phyloP scores from a whole-genome alignment of 2,797 vertebrate species.

The Merluccius polli region DNA sequence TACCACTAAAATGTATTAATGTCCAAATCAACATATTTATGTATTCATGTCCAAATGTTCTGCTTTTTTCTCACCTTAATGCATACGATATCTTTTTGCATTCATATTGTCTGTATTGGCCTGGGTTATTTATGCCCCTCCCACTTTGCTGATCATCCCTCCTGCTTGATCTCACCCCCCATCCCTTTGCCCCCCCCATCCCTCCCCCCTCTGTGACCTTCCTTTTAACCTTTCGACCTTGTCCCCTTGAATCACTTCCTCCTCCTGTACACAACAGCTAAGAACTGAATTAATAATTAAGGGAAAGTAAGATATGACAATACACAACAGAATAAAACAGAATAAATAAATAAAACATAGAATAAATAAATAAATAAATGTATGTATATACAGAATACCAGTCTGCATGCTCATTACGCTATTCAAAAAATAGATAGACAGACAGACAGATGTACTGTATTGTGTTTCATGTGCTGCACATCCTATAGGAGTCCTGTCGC shows the following conservation, averaged over 20 bases:
- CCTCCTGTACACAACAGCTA: neutral
- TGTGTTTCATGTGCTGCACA: constrained; percentile 38
- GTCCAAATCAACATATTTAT: too few species aligned
- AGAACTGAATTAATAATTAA: neutral
- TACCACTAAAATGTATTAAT: too few species aligned
- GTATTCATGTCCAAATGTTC: neutral
- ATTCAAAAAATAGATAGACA: neutral
- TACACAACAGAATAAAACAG: neutral
- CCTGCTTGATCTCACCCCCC: constrained; percentile 30
- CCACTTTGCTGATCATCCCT: neutral
- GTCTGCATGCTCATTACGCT: neutral
- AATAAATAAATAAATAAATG: neutral
- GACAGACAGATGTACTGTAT: constrained; percentile 21
- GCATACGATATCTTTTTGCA: neutral
- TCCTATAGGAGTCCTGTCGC: constrained; percentile 44
- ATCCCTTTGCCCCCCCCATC: neutral
- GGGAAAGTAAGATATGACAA: neutral
- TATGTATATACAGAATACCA: neutral
- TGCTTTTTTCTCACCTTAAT: neutral
- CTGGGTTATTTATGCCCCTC: neutral
- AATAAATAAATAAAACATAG: neutral
- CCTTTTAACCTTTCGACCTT: constrained; percentile 53
- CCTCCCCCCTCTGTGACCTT: constrained; percentile 32
- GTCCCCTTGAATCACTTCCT: constrained; percentile 51
- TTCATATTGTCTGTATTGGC: neutral